Conservation (phyloP, 2,888 invertebrate species). For the Ditula angustiorana region DNA sequence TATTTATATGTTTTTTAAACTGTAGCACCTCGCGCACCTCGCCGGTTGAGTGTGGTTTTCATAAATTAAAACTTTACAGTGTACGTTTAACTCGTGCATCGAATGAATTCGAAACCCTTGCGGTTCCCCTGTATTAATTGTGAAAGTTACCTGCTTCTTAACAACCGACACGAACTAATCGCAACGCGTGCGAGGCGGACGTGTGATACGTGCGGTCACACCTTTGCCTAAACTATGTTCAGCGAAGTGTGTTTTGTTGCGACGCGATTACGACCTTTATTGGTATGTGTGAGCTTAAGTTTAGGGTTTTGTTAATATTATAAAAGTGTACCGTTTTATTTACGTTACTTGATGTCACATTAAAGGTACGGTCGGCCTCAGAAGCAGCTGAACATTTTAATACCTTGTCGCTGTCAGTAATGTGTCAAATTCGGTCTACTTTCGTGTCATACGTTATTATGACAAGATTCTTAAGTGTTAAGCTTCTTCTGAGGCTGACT, state of each 20-base stretch:
- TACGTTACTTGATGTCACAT: no score
- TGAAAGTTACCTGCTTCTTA: slow-evolving; percentile 64
- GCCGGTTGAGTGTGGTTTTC: neutral
- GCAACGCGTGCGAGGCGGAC: slow-evolving; percentile 26
- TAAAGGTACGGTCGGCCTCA: no score
- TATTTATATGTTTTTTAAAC: no score
- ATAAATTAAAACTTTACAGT: slow-evolving; percentile 12
- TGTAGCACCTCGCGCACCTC: no score
- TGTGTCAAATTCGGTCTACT: no score
- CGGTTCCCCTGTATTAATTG: slow-evolving; percentile 63
- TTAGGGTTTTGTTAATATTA: no score
- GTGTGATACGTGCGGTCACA: slow-evolving; percentile 30
- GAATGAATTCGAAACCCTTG: slow-evolving; percentile 30
- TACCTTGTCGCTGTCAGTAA: no score
- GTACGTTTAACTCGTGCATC: slow-evolving; percentile 4
- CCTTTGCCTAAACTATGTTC: slow-evolving; percentile 13
- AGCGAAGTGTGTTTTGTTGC: slow-evolving; percentile 2
- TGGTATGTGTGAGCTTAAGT: neutral
- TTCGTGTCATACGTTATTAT: no score
- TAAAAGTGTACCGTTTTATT: no score
- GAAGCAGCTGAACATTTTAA: no score
- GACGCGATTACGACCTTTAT: neutral
- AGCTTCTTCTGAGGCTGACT: no score
- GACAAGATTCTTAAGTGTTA: no score
- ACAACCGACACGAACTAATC: slow-evolving; percentile 29